Conservation (phyloP, 2,113 vertebrate species). For the Carassius carassius region DNA sequence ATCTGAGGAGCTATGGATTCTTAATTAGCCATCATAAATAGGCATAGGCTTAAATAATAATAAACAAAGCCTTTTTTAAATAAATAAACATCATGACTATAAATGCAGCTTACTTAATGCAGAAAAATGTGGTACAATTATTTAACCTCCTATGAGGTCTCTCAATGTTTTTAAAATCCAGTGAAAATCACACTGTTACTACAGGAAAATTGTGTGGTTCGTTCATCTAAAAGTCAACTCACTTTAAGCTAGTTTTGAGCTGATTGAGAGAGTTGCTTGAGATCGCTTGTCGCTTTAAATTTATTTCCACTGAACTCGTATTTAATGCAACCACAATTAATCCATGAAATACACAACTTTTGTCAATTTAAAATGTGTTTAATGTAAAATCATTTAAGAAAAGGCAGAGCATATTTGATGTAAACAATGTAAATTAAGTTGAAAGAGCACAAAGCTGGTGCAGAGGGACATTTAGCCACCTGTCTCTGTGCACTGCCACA, state of each 20-base stretch:
- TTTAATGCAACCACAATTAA: neutral
- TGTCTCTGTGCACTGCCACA: too few relatives aligned
- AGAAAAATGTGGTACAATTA: too few relatives aligned
- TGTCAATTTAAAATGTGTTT: neutral
- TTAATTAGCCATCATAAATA: neutral
- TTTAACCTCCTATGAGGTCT: too few relatives aligned
- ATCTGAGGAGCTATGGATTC: conserved; percentile 9
- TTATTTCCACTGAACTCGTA: neutral
- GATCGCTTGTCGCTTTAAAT: neutral
- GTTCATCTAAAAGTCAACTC: neutral
- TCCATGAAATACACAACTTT: neutral
- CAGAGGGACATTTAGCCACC: too few relatives aligned
- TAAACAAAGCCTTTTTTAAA: neutral
- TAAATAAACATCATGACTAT: neutral
- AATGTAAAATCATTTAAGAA: neutral
- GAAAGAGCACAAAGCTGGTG: neutral
- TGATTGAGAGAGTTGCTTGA: neutral
- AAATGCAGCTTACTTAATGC: too few relatives aligned
- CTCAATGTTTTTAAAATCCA: neutral
- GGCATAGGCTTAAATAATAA: neutral
- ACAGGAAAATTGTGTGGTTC: neutral
- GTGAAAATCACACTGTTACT: neutral
- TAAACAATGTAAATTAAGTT: neutral
- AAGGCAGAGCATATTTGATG: too few relatives aligned
- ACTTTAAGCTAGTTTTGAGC: neutral